Base-by-base conservation (phyloP, 2,113 vertebrate species). In the Mesembrinibis cayennensis region DNA sequence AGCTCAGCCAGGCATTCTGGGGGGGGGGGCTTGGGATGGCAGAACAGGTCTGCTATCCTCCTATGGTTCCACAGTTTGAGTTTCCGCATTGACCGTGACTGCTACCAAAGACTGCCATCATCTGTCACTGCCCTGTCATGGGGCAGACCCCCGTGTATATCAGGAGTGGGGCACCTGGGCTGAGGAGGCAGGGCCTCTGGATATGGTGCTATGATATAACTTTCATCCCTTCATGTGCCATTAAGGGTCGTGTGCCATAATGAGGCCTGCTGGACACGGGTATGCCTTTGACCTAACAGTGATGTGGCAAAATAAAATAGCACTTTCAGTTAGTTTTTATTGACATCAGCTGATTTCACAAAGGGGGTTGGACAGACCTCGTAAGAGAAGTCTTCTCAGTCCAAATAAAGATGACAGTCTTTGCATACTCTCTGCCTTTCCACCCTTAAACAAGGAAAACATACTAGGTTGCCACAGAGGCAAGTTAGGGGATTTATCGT, bases 101-200 rank as follows among this genome's bases (percentile, higher is more conserved):
- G 8, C 22, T 34, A 12, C 32, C 29, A 86, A 82, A 61, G 63
- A 42, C 8, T 45, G 44, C 26, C 4, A 1, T 74, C 32, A 45
- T 14, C 70, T 90, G 38, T 38, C 58, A n/a, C 38, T 90, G 65
- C 17, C 11, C 26, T 73, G 25, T 65, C n/a, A 52, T 2, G 1
- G 23, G 8, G n/a, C 3, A 3, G 23, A 73, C 44, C 13, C n/a
- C 45, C 0, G 0, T 0, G 0, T 49, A 1, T 27, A 17, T 53
- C 34, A 53, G 42, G 44, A 82, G 22, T 10, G 18, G 36, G 27
- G 12, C 32, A 91, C 19, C 6, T 6, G 19, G 58, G 8, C 22
- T 36, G 61, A 93, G 50, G 55, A 65, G n/a, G 17, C 50, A 89
- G 49, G 17, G 36, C 4, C 18, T 59, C 62, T 85, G 62, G 52